phyloP scores from a whole-genome alignment of 2,888 invertebrate species.

The Synergus itoensis region DNA sequence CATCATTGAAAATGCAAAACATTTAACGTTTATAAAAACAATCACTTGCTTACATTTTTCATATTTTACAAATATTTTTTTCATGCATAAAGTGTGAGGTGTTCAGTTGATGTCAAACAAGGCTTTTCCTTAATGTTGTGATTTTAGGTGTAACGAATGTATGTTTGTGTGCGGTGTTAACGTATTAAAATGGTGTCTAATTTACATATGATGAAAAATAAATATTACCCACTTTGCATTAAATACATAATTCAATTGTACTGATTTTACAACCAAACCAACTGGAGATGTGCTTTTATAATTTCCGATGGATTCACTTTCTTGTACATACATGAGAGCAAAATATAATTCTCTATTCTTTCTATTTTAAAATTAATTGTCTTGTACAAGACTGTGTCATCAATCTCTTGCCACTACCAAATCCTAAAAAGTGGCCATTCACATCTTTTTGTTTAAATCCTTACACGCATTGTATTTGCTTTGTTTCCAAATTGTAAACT shows the following conservation, averaged over 20 bases:
- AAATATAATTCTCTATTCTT: too few relatives aligned
- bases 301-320: neutral
- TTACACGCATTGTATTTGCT: neutral
- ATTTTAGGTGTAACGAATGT: neutral
- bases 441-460: neutral
- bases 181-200: neutral
- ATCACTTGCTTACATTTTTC: too few relatives aligned
- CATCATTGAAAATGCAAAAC: neutral
- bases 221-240: neutral
- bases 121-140: slow-evolving; percentile 4
- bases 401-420: neutral
- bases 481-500: neutral
- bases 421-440: neutral
- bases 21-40: too few relatives aligned
- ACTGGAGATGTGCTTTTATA: neutral
- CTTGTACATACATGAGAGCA: neutral
- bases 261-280: neutral
- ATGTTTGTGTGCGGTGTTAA: slow-evolving; percentile 15
- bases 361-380: neutral
- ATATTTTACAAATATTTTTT: neutral
- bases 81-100: neutral
- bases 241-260: neutral
- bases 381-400: neutral
- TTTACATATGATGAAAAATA: neutral
- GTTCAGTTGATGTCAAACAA: neutral